Base-by-base conservation (phyloP, 2,113 vertebrate species). In the Xyrauchen texanus region DNA sequence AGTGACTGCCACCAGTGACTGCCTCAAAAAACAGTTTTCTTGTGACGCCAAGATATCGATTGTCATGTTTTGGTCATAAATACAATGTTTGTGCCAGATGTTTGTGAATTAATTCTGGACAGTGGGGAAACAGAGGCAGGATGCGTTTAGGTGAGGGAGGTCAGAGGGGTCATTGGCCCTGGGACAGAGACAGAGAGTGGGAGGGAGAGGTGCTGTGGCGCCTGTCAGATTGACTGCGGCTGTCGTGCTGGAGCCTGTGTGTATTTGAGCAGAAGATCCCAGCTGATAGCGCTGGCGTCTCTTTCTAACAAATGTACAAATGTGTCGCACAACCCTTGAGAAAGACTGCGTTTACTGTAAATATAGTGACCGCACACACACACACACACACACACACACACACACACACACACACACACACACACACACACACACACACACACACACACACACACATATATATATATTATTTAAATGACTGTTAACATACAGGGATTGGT, bases 231-330 rank as follows among this genome's bases (percentile, higher is more conserved):
- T 88, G 89, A 88, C 83, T 82, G 80, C 77, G 88, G 62, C 86
- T 75, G 86, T 81, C 90, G 5, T 9, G n/a, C 86, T 91, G 91
- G 91, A 87, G 91, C 90, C 91, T 46, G 75, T 4, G 60, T 92
- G 78, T 94, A 90, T 94, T 94, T 94, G 91, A 88, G 72, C 81
- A 92, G 85, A 85, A 89, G 92, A 92, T 91, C 80, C 70, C 51
- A 4, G 46, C 78, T 86, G 92, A 93, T 94, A 91, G 76, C 52
- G 49, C 65, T 84, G 63, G 83, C 44, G 79, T 71, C 79, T 77
- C 71, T 52, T 11, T 61, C 45, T 15, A 47, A 12, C 45, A 73
- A 5, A 61, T n/a, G 3, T 57, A 15, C 68, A 52, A 42, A 34
- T 4, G 65, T 68, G 66, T 68, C 21, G 3, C 21, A 34, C 21